Evolutionary conservation across 2,888 invertebrate genomes (phyloP).

Genomic region (Diaprepes abbreviatus): DNA sequence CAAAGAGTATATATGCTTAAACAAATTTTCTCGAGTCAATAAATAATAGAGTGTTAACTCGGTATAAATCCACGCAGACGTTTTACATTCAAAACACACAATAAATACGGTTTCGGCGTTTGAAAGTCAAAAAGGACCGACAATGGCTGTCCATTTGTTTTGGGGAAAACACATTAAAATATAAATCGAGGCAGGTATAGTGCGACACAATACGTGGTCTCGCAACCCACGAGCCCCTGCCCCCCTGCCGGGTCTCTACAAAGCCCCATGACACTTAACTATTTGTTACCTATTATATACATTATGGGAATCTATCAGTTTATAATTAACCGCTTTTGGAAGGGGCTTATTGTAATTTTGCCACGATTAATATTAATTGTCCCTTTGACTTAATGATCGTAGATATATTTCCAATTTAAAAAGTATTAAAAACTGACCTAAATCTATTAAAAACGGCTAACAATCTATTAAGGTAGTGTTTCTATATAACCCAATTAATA

Average conservation of each 20-base stretch:
- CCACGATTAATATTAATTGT: conserved; percentile 53
- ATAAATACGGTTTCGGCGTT: conserved; percentile 65
- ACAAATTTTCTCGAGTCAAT: conserved; percentile 60
- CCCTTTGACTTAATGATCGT: conserved; percentile 40
- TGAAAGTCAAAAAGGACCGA: conserved; percentile 65
- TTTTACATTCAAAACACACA: conserved; percentile 66
- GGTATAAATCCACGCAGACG: conserved; percentile 64
- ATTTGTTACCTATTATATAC: conserved; percentile 66
- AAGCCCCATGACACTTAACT: conserved; percentile 66
- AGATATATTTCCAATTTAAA: conserved; percentile 39
- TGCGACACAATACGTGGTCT: conserved; percentile 67
- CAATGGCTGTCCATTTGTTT: conserved; percentile 68
- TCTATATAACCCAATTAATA: too few species aligned
- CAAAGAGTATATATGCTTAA: conserved; percentile 56
- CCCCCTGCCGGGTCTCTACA: conserved; percentile 63
- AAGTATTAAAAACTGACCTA: conserved; percentile 20
- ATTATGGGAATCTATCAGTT: conserved; percentile 65
- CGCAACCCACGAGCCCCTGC: conserved; percentile 59
- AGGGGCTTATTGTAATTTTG: conserved; percentile 58
- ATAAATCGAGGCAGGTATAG: conserved; percentile 66
- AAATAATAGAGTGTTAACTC: conserved; percentile 64
- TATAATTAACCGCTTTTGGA: conserved; percentile 64
- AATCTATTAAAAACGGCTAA: conserved; percentile 22
- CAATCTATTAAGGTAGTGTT: too few species aligned
- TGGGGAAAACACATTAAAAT: conserved; percentile 68